phyloP scores from a whole-genome alignment of 2,113 vertebrate species.

The Piaya cayana region DNA sequence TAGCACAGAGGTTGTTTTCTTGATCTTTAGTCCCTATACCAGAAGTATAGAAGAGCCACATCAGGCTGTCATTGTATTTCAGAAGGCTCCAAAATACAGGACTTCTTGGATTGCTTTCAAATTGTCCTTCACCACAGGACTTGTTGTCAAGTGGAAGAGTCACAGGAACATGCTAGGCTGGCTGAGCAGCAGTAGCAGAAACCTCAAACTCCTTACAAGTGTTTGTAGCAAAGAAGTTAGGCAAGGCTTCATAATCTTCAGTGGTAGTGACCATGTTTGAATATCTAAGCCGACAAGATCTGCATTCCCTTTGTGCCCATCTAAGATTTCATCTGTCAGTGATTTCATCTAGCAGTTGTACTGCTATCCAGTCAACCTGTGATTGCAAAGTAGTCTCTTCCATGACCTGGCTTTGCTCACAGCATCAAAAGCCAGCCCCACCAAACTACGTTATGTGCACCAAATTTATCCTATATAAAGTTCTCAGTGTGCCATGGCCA shows the following conservation, averaged over 20 bases:
- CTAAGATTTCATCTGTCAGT: background rate
- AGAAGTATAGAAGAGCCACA: background rate
- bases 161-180: background rate
- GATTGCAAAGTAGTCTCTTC: background rate
- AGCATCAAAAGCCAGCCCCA: background rate
- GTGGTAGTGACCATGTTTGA: background rate
- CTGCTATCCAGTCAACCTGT: rapidly evolving
- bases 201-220: background rate
- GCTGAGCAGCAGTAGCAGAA: background rate
- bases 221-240: background rate
- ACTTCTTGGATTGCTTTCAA: background rate
- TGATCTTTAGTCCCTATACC: background rate
- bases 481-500: background rate
- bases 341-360: background rate
- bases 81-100: background rate
- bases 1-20: background rate
- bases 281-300: background rate
- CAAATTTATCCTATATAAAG: background rate
- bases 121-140: background rate
- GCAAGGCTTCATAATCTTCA: background rate
- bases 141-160: background rate
- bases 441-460: background rate
- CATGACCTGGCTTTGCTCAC: background rate
- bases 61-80: background rate
- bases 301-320: background rate